Evolutionary conservation across 2,888 invertebrate species (phyloP), one percentile per base, ranked within the genome.

Genomic region (Ernsta delagoae): DNA sequence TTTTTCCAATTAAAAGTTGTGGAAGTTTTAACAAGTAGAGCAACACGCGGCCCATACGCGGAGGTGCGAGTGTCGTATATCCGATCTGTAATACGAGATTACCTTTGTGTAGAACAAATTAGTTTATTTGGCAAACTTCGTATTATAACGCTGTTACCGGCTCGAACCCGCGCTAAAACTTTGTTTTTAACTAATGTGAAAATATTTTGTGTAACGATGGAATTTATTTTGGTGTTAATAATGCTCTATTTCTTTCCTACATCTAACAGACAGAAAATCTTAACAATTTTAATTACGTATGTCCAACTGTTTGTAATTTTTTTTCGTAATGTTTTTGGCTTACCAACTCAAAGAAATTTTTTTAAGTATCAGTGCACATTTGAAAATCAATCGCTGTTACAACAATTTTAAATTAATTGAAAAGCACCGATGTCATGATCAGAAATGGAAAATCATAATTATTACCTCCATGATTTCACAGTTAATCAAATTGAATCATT

Each of bases 1-100:
- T 73, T 78, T 82, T 79, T 79, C 79, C 78, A 84, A 86, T 84
- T 85, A 84, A 80, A 84, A 83, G 75, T 85, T 85, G 54, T 65
- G 60, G 70, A 64, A 83, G 76, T 80, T 83, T 73, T 78, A 77
- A 78, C 78, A 78, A 77, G 77, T 78, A 74, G 76, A 53, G 53
- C 57, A 59, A 53, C 63, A 63, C 54, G 50, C 50, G 53, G 59
- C 16, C 45, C 50, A 50, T 12, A 12, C 53, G 16, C 8, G 54
- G 39, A 6, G 50, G 16, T 48, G 48, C 16, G 50, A 36, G 60
- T 66, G 16, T 39, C 50, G 61, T 36, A 11, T 39, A 50, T 50
- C 3, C 16, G 43, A 24, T 41, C 9, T 24, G 59, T 59, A 59
- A 59, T 43, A 43, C 12, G 41, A 59, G 60, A 60, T 60, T 41